phyloP scores from a whole-genome alignment of 2,113 vertebrate species.

The Hyaena hyaena region DNA sequence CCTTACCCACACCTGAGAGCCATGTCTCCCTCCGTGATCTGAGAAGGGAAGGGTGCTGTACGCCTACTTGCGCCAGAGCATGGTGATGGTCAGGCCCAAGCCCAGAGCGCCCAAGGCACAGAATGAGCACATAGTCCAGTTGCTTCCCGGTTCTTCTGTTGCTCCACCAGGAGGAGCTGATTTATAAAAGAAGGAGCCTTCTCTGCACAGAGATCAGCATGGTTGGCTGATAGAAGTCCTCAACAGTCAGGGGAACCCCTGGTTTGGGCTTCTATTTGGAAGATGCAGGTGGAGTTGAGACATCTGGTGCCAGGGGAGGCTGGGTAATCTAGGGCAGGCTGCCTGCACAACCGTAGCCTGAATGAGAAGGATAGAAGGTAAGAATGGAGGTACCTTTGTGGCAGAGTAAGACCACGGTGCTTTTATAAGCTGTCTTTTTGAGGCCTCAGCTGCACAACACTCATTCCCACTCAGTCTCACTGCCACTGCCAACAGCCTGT shows the following conservation, averaged over 20 bases:
- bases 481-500: neutral
- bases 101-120: neutral
- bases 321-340: neutral
- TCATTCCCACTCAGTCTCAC: neutral
- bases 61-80: neutral
- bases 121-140: neutral
- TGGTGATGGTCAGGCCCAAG: neutral
- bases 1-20: neutral
- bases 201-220: neutral
- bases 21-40: neutral
- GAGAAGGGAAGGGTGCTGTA: neutral
- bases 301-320: neutral
- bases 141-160: neutral
- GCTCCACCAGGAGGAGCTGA: neutral
- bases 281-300: neutral
- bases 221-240: neutral
- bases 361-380: neutral
- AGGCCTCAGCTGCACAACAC: constrained; percentile 12
- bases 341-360: neutral
- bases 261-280: neutral
- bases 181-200: neutral
- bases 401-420: neutral
- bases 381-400: neutral
- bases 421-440: neutral
- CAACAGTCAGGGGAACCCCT: neutral